Conservation (phyloP, 2,113 vertebrate genomes). For the Trinectes maculatus region DNA sequence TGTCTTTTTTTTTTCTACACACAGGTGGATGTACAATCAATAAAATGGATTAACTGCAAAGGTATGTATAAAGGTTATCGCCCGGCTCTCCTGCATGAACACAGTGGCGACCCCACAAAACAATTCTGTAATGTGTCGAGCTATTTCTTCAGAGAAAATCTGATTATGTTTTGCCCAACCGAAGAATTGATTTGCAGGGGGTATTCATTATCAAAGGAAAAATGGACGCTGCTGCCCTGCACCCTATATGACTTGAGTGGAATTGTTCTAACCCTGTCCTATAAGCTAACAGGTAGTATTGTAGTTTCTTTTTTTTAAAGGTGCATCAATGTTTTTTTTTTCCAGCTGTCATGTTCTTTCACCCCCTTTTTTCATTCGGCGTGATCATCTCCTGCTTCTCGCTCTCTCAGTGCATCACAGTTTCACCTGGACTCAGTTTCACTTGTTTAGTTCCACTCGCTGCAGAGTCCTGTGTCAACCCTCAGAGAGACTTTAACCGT, state of each 20-base stretch:
- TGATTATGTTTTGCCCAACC: slow-evolving; percentile 64
- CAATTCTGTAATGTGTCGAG: slow-evolving; percentile 73
- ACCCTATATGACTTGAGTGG: slow-evolving; percentile 21
- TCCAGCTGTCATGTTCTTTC: slow-evolving; percentile 34
- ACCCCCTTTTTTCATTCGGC: slow-evolving; percentile 3
- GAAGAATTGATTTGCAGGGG: slow-evolving; percentile 69
- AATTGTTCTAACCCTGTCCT: slow-evolving; percentile 36
- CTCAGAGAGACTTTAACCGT: slow-evolving; percentile 68
- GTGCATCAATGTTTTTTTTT: slow-evolving; percentile 44
- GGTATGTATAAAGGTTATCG: slow-evolving; percentile 82
- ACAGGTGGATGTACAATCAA: slow-evolving; percentile 78
- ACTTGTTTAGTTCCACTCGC: slow-evolving; percentile 62
- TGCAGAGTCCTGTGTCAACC: slow-evolving; percentile 58
- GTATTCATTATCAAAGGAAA: slow-evolving; percentile 62
- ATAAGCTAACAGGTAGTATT: slow-evolving; percentile 4
- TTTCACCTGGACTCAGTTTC: slow-evolving; percentile 60
- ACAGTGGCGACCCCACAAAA: slow-evolving; percentile 68
- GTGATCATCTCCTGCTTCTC: slow-evolving; percentile 38
- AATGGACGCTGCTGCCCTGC: slow-evolving; percentile 26
- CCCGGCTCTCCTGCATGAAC: slow-evolving; percentile 62
- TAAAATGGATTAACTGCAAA: slow-evolving; percentile 82
- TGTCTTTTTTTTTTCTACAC: slow-evolving; percentile 5
- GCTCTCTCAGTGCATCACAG: slow-evolving; percentile 40
- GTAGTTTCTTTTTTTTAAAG: slow-evolving; percentile 28
- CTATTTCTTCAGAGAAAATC: slow-evolving; percentile 73